Evolutionary conservation across 1,140 invertebrate genomes (phyloP), one percentile per base, ranked within the genome.

Genomic region (Caerostris extrusa): DNA sequence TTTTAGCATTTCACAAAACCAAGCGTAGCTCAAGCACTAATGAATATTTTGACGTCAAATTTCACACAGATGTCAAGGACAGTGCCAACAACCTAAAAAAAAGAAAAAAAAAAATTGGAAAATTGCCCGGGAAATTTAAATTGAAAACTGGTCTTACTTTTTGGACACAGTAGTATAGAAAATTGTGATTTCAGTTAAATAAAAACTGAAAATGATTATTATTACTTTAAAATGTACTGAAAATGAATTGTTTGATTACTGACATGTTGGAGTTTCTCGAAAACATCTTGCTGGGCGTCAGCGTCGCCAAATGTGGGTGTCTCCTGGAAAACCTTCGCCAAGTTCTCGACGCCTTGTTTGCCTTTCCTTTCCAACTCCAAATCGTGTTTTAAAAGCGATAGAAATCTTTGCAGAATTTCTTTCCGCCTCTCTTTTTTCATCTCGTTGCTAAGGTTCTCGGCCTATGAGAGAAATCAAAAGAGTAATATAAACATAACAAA

Each of bases 351-450:
- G 0, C 96, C 98, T 94, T 98, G 97, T 94, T 98, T 97, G 0
- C 98, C 98, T 95, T 98, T 97, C 93, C 97, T 97, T 95, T 99
- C 98, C 14, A 98, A 96, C 93, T 98, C 98, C 94, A 98, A 97
- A 95, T 98, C 98, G 95, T 98, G 97, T 95, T 98, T 97, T 60
- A 98, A 97, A 94, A 98, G 95, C 95, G 98, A 97, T 7, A 98
- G 95, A 55, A 98, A 97, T 95, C 98, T 98, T 58, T 98, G 96
- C n/a, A 99, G 96, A 10, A 95, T 95, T 95, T 98, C 97, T 96
- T 98, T 98, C 95, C 98, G 96, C 86, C 98, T 96, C 95, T 99
- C 98, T 89, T 97, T 97, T 95, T 99, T 99, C 98, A 99, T 99
- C 14, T 98, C 98, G 94, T 99, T 97, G 3, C 98, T 98, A 88